Conservation (phyloP, 2,888 invertebrate species). For the Epistrophe eligans region DNA sequence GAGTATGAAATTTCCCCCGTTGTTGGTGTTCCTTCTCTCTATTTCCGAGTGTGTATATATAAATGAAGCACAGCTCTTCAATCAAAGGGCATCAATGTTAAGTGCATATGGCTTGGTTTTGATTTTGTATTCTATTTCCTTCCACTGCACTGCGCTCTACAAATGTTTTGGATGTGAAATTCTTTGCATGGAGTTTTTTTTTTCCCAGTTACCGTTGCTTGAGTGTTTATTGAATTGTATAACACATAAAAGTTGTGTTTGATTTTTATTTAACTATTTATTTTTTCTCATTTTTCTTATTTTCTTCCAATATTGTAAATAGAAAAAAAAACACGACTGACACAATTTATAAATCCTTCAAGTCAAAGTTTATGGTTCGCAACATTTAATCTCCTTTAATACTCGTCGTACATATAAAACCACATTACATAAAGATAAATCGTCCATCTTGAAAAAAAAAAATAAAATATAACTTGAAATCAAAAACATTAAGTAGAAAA, state of each 20-base stretch:
- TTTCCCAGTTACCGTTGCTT: conserved; percentile 39
- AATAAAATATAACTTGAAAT: conserved; percentile 40
- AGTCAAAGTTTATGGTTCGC: conserved; percentile 45
- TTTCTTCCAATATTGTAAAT: conserved; percentile 2
- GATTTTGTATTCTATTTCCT: conserved; percentile 71
- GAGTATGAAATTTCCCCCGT: conserved; percentile 44
- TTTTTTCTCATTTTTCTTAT: conserved; percentile 35
- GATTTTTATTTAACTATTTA: conserved; percentile 28
- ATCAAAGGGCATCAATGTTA: conserved; percentile 63
- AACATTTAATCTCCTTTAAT: conserved; percentile 48
- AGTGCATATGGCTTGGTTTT: conserved; percentile 61
- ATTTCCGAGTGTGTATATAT: background rate
- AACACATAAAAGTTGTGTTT: conserved; percentile 47
- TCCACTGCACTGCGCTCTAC: conserved; percentile 39
- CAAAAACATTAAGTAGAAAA: conserved; percentile 49
- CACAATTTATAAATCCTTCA: conserved; percentile 60
- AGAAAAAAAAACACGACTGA: conserved; percentile 43
- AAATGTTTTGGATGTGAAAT: conserved; percentile 34
- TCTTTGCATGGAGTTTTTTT: conserved; percentile 19
- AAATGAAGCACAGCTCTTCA: conserved; percentile 31
- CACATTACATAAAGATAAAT: conserved; percentile 16
- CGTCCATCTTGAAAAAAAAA: conserved; percentile 32
- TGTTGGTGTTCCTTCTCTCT: conserved; percentile 5
- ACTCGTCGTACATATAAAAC: background rate
- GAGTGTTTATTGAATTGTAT: conserved; percentile 35